Evolutionary conservation across 92 coral and sea anemone species (phyloP), one percentile per base, ranked within the genome.

Genomic region (Palythoa grandiflora): DNA sequence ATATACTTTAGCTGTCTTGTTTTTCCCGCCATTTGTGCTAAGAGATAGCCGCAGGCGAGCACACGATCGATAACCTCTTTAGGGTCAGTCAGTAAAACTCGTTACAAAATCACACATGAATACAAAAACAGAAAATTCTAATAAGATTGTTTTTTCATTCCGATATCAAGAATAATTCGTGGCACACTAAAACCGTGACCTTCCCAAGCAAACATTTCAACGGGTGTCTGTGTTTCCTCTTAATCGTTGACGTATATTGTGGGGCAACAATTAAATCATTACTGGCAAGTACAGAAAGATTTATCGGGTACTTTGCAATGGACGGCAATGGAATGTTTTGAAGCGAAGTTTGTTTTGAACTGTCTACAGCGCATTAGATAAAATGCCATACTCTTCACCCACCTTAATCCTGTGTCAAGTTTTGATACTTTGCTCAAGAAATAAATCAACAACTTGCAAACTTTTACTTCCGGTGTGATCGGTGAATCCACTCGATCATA

Each of bases 381-480:
- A 79, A 77, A 59, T 36, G 52, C 83, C 70, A 38, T 68, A 48
- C 28, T 37, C 84, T 78, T 55, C 54, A 61, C 19, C 50, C 28
- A 59, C 17, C 38, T 39, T 80, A 80, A 81, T 81, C 86, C 40
- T 2, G 59, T 81, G 86, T 81, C 75, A 81, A 48, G 63, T 21
- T 81, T 48, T 66, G 86, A 81, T 81, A 40, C 75, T 81, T 81
- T 66, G 48, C 52, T 66, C 39, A 48, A 65, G 39, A 57, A 44
- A 81, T 81, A 81, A 53, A 68, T 63, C 75, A 81, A 44, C 86
- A 66, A 65, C 61, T 65, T 51, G 86, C 15, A 38, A 44, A 66
- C 47, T 44, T 53, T 47, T 21, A 81, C 86, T 81, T 81, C 86
- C 86, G 86, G 86, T 65, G 74, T 65, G 47, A 71, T 81, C 63